A percentile compares a stretch with the other conserved stretches of the same genome.
These are phyloP conservation scores for Eulithis testata DNA, from an alignment of 2,888 invertebrate species.

Conservation along the genomic window DNA sequence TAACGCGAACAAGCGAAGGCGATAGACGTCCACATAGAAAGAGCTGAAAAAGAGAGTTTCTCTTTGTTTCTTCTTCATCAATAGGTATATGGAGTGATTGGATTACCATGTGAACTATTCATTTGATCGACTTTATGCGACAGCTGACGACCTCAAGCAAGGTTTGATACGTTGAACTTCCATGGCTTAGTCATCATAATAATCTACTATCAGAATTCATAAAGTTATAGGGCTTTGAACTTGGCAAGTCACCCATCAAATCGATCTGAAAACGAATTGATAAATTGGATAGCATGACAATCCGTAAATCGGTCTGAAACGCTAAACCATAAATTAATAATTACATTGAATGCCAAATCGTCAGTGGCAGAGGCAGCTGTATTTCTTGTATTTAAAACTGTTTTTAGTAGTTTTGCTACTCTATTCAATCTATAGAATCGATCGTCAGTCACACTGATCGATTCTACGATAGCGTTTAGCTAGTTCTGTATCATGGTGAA, in stretches of 20 bases:
- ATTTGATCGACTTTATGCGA: conserved; percentile 5
- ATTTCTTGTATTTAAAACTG: neutral
- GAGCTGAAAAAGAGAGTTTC: too few species aligned
- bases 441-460: neutral
- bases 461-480: neutral
- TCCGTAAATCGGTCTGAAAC: neutral
- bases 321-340: neutral
- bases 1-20: too few species aligned
- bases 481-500: neutral
- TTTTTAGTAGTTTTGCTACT: too few species aligned
- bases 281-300: conserved; percentile 17
- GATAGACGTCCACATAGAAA: too few species aligned
- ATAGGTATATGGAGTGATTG: too few species aligned
- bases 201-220: conserved; percentile 5
- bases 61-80: too few species aligned
- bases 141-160: conserved; percentile 16
- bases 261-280: neutral
- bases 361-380: neutral
- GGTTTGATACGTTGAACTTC: conserved; percentile 22
- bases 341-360: conserved; percentile 7
- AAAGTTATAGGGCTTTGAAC: conserved; percentile 11
- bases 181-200: conserved; percentile 6
- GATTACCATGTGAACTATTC: neutral
- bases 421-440: too few species aligned
- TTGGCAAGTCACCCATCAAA: neutral